phyloP scores from a whole-genome alignment of 2,113 vertebrate genomes.

The Lepus timidus region DNA sequence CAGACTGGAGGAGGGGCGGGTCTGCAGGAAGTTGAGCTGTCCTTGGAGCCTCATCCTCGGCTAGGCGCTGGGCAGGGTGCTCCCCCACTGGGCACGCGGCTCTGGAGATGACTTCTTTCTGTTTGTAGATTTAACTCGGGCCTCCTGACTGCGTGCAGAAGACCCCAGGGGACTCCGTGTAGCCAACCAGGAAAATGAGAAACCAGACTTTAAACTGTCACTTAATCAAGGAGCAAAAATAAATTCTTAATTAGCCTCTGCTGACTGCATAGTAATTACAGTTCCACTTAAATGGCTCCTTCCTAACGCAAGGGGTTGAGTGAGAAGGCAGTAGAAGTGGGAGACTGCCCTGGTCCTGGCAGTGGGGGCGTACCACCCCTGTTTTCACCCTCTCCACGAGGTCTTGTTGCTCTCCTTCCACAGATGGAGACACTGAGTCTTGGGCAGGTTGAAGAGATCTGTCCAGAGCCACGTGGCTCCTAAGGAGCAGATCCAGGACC shows the following conservation, averaged over 20 bases:
- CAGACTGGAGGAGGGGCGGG: not conserved
- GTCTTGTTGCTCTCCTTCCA: not conserved
- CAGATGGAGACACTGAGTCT: not conserved
- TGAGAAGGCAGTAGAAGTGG: not conserved
- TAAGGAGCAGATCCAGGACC: not conserved
- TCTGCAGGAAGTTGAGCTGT: not conserved
- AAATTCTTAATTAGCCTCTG: conserved; percentile 76
- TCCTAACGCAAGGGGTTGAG: not conserved
- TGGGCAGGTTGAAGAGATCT: not conserved
- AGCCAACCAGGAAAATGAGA: conserved; percentile 67
- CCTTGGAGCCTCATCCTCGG: not conserved
- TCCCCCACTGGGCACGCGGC: not conserved
- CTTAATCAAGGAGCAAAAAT: conserved; percentile 70
- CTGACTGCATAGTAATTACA: conserved; percentile 55
- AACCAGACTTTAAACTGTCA: conserved; percentile 64
- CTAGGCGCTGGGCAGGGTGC: not conserved
- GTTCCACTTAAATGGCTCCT: conserved; percentile 16
- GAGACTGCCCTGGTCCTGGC: not conserved
- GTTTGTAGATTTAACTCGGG: not conserved
- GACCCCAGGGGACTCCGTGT: conserved; percentile 48
- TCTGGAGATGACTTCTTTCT: not conserved
- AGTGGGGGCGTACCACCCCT: not conserved
- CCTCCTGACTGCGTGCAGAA: not conserved
- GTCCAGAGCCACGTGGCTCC: not conserved
- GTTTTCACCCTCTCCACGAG: not conserved